A percentile compares a stretch with the other conserved stretches of the same genome.
phyloP scores from a whole-genome alignment of 2,888 invertebrate species.

The Microplitis manilae region DNA sequence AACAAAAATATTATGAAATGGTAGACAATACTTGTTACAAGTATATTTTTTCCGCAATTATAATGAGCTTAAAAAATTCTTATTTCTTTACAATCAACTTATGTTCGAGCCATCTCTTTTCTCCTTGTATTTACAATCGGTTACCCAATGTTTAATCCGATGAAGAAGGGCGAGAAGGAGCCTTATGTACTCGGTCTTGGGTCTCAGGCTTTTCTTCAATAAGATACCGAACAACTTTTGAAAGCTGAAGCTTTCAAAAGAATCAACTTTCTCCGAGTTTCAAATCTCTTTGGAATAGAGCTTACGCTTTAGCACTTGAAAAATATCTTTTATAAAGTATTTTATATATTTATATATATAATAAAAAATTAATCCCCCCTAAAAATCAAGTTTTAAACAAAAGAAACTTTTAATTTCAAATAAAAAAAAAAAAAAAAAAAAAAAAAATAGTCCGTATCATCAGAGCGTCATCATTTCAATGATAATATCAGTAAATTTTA shows the following conservation, averaged over 20 bases:
- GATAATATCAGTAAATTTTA: slow-evolving; percentile 17
- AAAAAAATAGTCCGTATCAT: background rate
- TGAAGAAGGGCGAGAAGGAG: slow-evolving; percentile 12
- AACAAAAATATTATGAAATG: too few species aligned
- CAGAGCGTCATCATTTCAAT: slow-evolving; percentile 3
- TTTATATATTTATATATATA: background rate
- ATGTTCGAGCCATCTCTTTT: slow-evolving; percentile 37
- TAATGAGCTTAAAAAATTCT: slow-evolving; percentile 33
- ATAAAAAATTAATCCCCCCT: background rate
- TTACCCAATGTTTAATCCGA: slow-evolving; percentile 60
- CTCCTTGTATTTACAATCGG: slow-evolving; percentile 59
- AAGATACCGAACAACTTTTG: slow-evolving; percentile 10
- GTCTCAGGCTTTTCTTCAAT: slow-evolving; percentile 13
- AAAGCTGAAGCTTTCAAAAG: background rate
- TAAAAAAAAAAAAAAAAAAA: background rate
- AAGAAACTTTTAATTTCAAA: background rate
- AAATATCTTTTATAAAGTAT: slow-evolving; percentile 10
- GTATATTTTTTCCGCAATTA: background rate
- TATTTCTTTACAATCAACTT: slow-evolving; percentile 4
- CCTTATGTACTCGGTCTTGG: slow-evolving; percentile 8
- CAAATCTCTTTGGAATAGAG: slow-evolving; percentile 10
- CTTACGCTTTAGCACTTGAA: slow-evolving; percentile 6
- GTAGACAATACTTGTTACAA: too few species aligned
- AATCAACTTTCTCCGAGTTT: slow-evolving; percentile 19
- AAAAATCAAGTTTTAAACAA: background rate